Evolutionary conservation across 2,113 vertebrate species (phyloP).

Genomic region (Camelus bactrianus): DNA sequence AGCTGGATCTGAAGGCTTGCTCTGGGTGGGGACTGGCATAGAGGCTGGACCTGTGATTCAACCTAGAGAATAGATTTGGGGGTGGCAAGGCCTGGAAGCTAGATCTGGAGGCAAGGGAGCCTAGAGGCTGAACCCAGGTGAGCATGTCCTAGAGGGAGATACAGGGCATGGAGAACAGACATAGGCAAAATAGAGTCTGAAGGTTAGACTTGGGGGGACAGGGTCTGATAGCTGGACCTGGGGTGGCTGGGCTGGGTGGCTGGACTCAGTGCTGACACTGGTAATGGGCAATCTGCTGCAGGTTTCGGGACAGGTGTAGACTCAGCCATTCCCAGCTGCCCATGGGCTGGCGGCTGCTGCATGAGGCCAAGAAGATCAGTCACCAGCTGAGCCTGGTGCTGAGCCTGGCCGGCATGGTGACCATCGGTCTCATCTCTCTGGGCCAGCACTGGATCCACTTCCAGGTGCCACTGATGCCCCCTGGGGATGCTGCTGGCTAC

Average conservation of each 20-base stretch:
- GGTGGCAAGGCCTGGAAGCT: background rate
- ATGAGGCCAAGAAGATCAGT: conserved; percentile 53
- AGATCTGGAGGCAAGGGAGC: background rate
- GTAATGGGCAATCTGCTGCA: background rate
- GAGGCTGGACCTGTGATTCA: background rate
- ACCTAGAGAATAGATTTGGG: background rate
- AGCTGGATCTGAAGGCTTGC: background rate
- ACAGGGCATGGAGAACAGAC: background rate
- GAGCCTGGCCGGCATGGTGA: background rate
- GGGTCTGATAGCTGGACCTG: background rate
- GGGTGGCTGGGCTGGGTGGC: background rate
- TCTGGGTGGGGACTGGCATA: background rate
- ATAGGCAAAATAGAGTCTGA: background rate
- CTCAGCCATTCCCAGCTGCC: background rate
- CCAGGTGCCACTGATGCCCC: conserved; percentile 52
- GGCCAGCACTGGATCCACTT: conserved; percentile 76
- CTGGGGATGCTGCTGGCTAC: background rate
- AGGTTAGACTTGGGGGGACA: background rate
- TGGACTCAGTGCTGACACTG: background rate
- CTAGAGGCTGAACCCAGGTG: background rate
- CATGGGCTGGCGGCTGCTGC: conserved; percentile 39
- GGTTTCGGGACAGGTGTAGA: background rate
- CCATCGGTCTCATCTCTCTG: conserved; percentile 41
- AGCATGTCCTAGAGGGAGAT: background rate
- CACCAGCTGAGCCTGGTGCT: conserved; percentile 60